Evolutionary conservation across 2,888 invertebrate species (phyloP).

Genomic region (Cheilosia soror): DNA sequence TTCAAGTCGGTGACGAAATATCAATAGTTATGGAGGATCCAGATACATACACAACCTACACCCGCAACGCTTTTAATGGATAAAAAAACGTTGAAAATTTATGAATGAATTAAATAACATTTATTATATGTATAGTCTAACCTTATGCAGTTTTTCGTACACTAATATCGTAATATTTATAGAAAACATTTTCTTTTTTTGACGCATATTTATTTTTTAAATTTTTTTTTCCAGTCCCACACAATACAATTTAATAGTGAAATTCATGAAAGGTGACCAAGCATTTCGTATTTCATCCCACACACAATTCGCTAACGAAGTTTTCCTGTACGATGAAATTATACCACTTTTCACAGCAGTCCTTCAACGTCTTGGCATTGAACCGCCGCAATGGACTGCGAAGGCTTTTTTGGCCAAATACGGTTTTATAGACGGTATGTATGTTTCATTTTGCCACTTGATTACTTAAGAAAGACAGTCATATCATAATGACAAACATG

Average conservation of each 20-base stretch:
- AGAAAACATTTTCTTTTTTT: too few species aligned
- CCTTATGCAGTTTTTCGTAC: too few species aligned
- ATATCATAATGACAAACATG: background rate
- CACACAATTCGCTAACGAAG: slow-evolving; percentile 81
- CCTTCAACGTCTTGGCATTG: background rate
- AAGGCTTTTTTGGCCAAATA: background rate
- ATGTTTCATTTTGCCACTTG: slow-evolving; percentile 2
- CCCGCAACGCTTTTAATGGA: too few species aligned
- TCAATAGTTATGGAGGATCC: too few species aligned
- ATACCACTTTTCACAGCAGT: slow-evolving; percentile 79
- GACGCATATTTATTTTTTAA: too few species aligned
- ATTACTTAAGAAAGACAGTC: background rate
- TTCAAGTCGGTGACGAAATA: too few species aligned
- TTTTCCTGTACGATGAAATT: slow-evolving; percentile 79
- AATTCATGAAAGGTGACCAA: slow-evolving; percentile 82
- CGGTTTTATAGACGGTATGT: slow-evolving; percentile 9
- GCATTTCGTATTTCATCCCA: slow-evolving; percentile 79
- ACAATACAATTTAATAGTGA: slow-evolving; percentile 77
- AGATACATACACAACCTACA: too few species aligned
- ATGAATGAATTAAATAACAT: too few species aligned
- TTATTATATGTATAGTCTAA: too few species aligned
- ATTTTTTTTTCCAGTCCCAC: too few species aligned
- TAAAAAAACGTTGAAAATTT: too few species aligned
- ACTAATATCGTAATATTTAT: too few species aligned
- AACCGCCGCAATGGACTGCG: slow-evolving; percentile 1